Base-by-base conservation (phyloP, 1,140 invertebrate species). In the Drosophila serrata region DNA sequence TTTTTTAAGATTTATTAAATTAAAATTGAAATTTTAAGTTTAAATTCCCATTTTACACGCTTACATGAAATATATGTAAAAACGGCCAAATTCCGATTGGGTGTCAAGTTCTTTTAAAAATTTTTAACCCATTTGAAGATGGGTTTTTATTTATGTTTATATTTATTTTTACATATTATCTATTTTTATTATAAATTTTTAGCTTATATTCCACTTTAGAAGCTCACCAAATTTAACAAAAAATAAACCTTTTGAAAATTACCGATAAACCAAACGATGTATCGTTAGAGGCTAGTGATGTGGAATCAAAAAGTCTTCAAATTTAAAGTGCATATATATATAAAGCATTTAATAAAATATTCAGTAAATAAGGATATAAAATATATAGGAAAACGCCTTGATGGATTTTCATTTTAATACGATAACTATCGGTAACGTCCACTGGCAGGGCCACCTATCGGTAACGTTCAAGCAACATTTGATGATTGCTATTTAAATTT, bases 381-480 rank as follows among this genome's bases (percentile, higher is more conserved):
- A 58, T n/a, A 8, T 29, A 0, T 31, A 11, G 4, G 1, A 31
- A 46, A 48, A 3, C 11, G 6, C 7, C 7, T 11, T 27, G 8
- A 12, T 19, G 13, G 6, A 24, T 12, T 13, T 60, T 13, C 22
- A 12, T 17, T 12, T 24, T 22, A n/a, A 61, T 17, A 15, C 65
- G 53, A 72, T 72, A 59, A 9, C 19, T 73, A 73, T 73, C 63
- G 69, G 43, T 37, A 73, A 59, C 67, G 35, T 42, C 49, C 58
- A 35, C 69, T 58, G 43, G 19, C 24, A 49, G 61, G 29, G 35
- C n/a, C 33, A 67, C 19, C 43, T 68, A 67, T 68, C 64, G 64
- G 64, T 68, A 68, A 68, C 64, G 64, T 67, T 68, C 64, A 68
- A 70, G 49, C 64, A 53, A 46, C 51, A 72, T 59, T 46, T 46